Evolutionary conservation across 2,797 vertebrate genomes (phyloP), one percentile per base, ranked within the genome.

Genomic region (Sphaeramia orbicularis): DNA sequence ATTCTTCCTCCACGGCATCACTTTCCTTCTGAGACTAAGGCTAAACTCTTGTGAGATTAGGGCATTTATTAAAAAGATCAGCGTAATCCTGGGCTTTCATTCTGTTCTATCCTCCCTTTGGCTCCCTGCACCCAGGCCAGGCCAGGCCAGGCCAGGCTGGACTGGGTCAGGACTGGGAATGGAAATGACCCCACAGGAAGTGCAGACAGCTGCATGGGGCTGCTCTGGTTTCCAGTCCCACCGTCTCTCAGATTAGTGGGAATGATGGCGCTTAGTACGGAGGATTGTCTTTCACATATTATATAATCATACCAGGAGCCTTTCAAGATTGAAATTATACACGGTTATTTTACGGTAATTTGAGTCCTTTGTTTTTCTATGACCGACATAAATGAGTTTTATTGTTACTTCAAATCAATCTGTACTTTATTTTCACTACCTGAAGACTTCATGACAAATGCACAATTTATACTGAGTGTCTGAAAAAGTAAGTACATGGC

Each of bases 31-130:
- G 42, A 79, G 71, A 80, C 64, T 10, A 32, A 48, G 58, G 56
- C 59, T 77, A 42, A 89, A 84, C 62, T 75, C 71, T 42, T 74
- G 52, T 19, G 63, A 80, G 83, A 88, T 88, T 88, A 89, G 71
- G 10, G 58, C 58, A 71, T 77, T 84, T 80, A 88, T 89, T 87
- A 71, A 80, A 82, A 78, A 83, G 75, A 87, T 83, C 66, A 79
- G 64, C 10, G 21, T 86, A 87, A 91, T 86, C 85, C 79, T 63
- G 24, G 9, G 4, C 62, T 80, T 86, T 81, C 83, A 83, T 85
- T 85, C 76, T 80, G 67, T 80, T 85, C 81, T 41, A 70, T 45
- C 61, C 67, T 40, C 57, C 59, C 76, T 64, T 60, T 54, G n/a
- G n/a, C n/a, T n/a, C n/a, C n/a, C n/a, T n/a, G n/a, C n/a, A n/a